phyloP scores from a whole-genome alignment of 2,797 vertebrate species.

The Rachycentron canadum region DNA sequence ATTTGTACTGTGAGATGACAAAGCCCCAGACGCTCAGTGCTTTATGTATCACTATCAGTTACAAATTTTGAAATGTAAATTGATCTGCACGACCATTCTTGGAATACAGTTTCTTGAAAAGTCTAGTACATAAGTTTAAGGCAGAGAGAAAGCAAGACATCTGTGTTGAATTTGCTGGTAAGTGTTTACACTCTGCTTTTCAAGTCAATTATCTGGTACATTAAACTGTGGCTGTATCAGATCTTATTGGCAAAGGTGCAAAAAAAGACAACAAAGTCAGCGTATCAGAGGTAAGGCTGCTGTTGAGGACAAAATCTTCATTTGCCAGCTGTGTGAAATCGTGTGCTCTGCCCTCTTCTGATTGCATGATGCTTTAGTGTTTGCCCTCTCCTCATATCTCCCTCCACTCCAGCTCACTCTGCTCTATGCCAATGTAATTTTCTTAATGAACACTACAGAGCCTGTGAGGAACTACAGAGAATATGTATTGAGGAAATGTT shows the following conservation, averaged over 20 bases:
- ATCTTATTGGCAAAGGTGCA: slow-evolving; percentile 17
- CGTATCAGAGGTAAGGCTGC: slow-evolving; percentile 56
- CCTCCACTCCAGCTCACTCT: slow-evolving; percentile 4
- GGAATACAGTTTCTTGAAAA: neutral
- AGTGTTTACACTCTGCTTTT: slow-evolving; percentile 31
- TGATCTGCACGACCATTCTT: neutral
- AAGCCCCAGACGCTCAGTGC: neutral
- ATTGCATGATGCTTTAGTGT: slow-evolving; percentile 39
- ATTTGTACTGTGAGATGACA: slow-evolving; percentile 3
- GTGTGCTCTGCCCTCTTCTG: slow-evolving; percentile 18
- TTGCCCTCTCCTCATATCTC: slow-evolving; percentile 18
- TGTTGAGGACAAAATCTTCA: slow-evolving; percentile 41
- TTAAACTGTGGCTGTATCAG: slow-evolving; percentile 14
- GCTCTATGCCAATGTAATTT: slow-evolving; percentile 12
- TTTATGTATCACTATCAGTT: slow-evolving; percentile 1
- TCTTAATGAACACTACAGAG: neutral
- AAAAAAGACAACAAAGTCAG: slow-evolving; percentile 29
- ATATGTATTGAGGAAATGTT: slow-evolving; percentile 4
- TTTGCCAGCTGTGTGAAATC: slow-evolving; percentile 37
- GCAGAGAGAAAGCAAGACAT: slow-evolving; percentile 20
- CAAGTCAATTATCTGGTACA: slow-evolving; percentile 13
- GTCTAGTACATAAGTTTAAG: slow-evolving; percentile 4
- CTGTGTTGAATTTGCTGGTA: slow-evolving; percentile 46
- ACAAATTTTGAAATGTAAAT: slow-evolving; percentile 20
- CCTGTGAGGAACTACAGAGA: neutral